These are phyloP conservation scores for Xestia sexstrigata DNA, from an alignment of 2,888 invertebrate species.

Conservation along the genomic window DNA sequence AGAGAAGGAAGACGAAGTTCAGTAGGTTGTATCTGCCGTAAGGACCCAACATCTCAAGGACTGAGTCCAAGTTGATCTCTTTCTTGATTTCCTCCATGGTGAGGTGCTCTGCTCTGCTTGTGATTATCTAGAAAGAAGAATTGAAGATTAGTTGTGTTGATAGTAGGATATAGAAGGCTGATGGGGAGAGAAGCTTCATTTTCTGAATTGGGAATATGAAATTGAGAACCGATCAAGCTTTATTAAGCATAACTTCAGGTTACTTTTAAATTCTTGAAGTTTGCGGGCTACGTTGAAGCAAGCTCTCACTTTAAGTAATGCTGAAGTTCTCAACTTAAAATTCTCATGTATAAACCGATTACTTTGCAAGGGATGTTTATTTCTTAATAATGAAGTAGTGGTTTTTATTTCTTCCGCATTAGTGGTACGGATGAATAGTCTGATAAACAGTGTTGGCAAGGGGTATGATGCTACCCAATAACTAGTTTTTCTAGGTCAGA, in stretches of 20 bases:
- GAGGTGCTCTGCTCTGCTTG: slow-evolving; percentile 17
- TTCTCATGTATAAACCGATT: neutral
- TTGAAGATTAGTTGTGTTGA: neutral
- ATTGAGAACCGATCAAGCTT: neutral
- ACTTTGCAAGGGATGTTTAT: neutral
- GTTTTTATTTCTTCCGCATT: neutral
- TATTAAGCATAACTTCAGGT: neutral
- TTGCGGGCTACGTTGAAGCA: neutral
- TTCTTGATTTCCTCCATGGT: slow-evolving; percentile 83
- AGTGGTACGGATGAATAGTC: neutral
- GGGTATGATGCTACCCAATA: neutral
- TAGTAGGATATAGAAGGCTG: neutral
- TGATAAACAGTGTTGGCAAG: neutral
- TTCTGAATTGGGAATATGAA: neutral
- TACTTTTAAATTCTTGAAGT: neutral
- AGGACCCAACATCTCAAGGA: slow-evolving; percentile 86
- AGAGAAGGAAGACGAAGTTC: slow-evolving; percentile 85
- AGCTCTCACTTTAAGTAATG: neutral
- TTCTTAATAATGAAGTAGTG: neutral
- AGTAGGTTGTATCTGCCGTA: slow-evolving; percentile 86
- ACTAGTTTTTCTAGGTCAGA: neutral
- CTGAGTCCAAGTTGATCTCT: slow-evolving; percentile 87
- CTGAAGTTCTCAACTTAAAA: neutral
- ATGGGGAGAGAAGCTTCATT: too few relatives aligned
- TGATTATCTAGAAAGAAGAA: slow-evolving; percentile 69